Evolutionary conservation across 2,797 vertebrate species (phyloP).

Genomic region (Rhinogobio ventralis): DNA sequence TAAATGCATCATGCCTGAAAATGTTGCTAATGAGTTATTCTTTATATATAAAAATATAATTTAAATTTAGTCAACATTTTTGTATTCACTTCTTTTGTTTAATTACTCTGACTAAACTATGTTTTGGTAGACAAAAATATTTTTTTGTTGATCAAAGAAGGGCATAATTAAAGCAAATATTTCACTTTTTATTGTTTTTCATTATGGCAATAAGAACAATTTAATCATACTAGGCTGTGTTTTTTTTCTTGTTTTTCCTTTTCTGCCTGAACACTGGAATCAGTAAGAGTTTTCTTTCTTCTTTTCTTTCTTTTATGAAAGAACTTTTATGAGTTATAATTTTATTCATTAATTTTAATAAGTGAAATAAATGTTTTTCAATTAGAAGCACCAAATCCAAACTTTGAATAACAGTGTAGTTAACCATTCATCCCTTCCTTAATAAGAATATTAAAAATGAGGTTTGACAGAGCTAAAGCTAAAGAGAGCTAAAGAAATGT

Average conservation of each 20-base stretch:
- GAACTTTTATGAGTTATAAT: neutral
- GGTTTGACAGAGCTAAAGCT: too few species aligned
- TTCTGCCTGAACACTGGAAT: neutral
- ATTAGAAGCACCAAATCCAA: neutral
- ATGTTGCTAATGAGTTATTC: neutral
- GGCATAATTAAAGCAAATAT: neutral
- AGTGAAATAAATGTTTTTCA: neutral
- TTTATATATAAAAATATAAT: neutral
- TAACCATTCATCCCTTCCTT: too few species aligned
- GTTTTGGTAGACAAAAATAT: neutral
- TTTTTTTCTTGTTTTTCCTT: neutral
- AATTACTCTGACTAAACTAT: neutral
- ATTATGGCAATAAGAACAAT: neutral
- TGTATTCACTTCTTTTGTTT: neutral
- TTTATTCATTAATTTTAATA: neutral
- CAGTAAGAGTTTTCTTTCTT: neutral
- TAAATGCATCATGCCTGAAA: neutral
- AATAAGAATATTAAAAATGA: too few species aligned
- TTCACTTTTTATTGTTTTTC: neutral
- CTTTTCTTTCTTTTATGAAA: neutral
- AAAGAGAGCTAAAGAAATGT: too few species aligned
- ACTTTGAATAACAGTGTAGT: too few species aligned
- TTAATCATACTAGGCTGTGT: neutral
- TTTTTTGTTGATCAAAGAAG: neutral
- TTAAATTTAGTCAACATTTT: neutral